Evolutionary conservation across 1,140 invertebrate species (phyloP).

Genomic region (Diabrotica virgifera): DNA sequence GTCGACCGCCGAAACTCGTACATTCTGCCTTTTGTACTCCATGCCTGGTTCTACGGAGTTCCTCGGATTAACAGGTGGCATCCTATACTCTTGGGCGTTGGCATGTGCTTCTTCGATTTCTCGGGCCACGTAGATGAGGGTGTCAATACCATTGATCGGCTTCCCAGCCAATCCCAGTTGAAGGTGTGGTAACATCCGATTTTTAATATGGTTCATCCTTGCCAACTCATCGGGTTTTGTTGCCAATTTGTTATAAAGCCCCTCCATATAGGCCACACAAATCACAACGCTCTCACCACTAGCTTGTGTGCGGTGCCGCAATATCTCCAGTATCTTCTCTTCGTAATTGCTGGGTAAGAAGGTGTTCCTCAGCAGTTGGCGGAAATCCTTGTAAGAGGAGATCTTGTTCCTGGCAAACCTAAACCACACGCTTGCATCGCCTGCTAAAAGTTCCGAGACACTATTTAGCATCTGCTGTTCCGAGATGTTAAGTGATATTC

Average conservation of each 20-base stretch:
- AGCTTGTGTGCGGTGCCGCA: constrained; percentile 18
- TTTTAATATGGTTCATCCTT: neutral
- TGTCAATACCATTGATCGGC: no score
- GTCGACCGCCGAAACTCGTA: no score
- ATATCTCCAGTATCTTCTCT: constrained; percentile 36
- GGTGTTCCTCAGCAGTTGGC: neutral
- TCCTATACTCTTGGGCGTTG: no score
- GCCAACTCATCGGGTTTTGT: neutral
- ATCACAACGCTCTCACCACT: constrained; percentile 33
- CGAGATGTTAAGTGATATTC: neutral
- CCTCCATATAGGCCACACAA: constrained; percentile 37
- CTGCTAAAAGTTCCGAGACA: neutral
- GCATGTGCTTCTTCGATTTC: no score
- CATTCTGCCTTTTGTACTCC: neutral
- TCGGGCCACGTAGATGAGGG: no score
- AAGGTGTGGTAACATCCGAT: no score
- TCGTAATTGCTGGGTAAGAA: constrained; percentile 30
- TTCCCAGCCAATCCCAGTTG: no score
- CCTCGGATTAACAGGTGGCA: neutral
- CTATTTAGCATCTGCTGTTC: neutral
- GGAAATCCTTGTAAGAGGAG: neutral
- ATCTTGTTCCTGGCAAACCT: neutral
- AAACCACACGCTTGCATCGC: no score
- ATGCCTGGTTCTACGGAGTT: neutral
- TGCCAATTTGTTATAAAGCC: constrained; percentile 32